phyloP scores from a whole-genome alignment of 2,113 vertebrate species.

The Aptenodytes patagonicus region DNA sequence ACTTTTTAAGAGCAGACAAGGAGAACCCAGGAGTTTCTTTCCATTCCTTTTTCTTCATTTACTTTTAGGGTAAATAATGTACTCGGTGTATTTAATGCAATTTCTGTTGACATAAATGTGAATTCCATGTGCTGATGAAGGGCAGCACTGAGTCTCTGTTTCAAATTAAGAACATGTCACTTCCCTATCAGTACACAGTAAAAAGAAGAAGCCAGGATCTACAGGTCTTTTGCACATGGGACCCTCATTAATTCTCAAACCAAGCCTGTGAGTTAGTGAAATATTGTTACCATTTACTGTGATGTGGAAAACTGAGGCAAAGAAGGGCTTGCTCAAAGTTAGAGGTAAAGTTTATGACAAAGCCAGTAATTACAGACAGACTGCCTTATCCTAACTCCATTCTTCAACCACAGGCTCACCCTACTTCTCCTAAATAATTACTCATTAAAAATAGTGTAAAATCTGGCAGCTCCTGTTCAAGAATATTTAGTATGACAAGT shows the following conservation, averaged over 20 bases:
- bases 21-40: slow-evolving; percentile 7
- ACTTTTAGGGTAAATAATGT: slow-evolving; percentile 28
- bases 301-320: slow-evolving; percentile 6
- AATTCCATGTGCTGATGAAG: slow-evolving; percentile 62
- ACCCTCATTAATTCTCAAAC: slow-evolving; percentile 21
- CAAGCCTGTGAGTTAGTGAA: not conserved
- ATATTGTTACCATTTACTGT: not conserved
- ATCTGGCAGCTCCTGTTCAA: not conserved
- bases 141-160: slow-evolving; percentile 48
- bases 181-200: slow-evolving; percentile 22
- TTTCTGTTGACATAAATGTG: slow-evolving; percentile 49
- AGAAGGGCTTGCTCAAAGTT: not conserved
- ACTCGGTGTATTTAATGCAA: not conserved
- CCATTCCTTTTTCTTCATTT: slow-evolving; percentile 4
- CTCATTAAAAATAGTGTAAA: not conserved
- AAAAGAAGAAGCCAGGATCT: slow-evolving; percentile 34
- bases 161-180: slow-evolving; percentile 52
- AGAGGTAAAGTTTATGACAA: not conserved
- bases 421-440: not conserved
- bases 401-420: not conserved
- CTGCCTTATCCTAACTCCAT: not conserved
- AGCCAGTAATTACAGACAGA: slow-evolving; percentile 3
- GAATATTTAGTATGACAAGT: not conserved
- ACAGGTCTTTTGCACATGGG: not conserved
- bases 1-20: not conserved